A percentile compares a stretch with the other conserved stretches of the same genome.
These are phyloP conservation scores for Xylophagus ater DNA, from an alignment of 2,888 invertebrate species.

Conservation along the genomic window DNA sequence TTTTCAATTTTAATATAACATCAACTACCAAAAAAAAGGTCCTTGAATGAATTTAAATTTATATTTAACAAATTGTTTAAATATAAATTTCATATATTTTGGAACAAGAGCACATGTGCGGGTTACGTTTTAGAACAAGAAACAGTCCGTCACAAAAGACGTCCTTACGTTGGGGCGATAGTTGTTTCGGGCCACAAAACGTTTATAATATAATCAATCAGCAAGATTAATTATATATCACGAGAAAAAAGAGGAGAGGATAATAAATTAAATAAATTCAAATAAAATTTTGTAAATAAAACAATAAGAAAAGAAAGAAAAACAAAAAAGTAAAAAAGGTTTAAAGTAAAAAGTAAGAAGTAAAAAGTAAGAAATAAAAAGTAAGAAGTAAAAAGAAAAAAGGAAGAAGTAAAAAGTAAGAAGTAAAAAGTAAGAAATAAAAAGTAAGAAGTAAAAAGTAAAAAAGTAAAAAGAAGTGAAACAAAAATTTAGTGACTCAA, in stretches of 20 bases:
- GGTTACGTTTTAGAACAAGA: conserved; percentile 89
- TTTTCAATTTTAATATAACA: too few species aligned
- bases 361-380: background rate
- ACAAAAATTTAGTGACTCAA: too few species aligned
- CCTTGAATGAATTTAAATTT: conserved; percentile 13
- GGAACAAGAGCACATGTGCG: conserved; percentile 65
- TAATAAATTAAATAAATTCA: background rate
- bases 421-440: background rate
- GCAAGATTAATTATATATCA: background rate
- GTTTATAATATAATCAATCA: too few species aligned
- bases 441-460: background rate
- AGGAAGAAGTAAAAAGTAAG: background rate
- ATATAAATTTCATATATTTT: conserved; percentile 7
- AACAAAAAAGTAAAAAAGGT: conserved; percentile 1
- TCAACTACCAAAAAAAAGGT: too few species aligned
- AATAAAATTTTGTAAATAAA: conserved; percentile 6
- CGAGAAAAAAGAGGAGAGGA: background rate
- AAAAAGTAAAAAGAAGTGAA: background rate
- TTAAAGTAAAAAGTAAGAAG: background rate
- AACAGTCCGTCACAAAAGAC: conserved; percentile 96
- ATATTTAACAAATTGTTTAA: conserved; percentile 4
- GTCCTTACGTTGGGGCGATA: conserved; percentile 92
- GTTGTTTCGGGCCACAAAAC: conserved; percentile 61
- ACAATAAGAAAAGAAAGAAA: conserved; percentile 12
- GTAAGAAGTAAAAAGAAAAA: background rate